Conservation (phyloP, 2,888 invertebrate genomes). For the Dryobota labecula region DNA sequence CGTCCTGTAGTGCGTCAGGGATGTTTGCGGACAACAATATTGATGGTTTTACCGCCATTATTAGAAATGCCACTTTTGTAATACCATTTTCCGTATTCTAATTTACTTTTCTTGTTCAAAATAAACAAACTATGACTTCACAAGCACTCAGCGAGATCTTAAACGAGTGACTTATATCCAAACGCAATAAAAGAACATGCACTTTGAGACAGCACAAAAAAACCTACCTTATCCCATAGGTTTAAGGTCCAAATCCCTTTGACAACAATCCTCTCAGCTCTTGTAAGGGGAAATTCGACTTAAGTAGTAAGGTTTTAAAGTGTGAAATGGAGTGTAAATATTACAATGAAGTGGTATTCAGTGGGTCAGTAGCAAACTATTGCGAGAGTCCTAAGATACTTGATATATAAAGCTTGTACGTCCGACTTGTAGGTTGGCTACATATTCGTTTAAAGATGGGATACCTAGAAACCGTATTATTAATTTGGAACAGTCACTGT, state of each 20-base stretch:
- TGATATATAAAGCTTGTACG: slow-evolving; percentile 49
- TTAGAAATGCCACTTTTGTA: too few species aligned
- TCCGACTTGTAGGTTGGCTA: slow-evolving; percentile 26
- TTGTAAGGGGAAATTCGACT: slow-evolving; percentile 3
- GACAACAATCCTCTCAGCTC: not conserved
- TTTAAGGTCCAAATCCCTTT: slow-evolving; percentile 9
- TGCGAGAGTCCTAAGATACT: slow-evolving; percentile 50
- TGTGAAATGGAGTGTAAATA: slow-evolving; percentile 3
- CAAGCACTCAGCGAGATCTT: slow-evolving; percentile 39
- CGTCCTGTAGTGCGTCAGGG: too few species aligned
- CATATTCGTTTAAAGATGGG: not conserved
- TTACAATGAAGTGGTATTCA: slow-evolving; percentile 36
- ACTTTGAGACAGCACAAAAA: slow-evolving; percentile 5
- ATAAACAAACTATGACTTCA: slow-evolving; percentile 37
- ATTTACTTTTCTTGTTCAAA: slow-evolving; percentile 15
- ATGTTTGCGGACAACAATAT: too few species aligned
- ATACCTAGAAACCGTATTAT: not conserved
- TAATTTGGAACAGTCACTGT: too few species aligned
- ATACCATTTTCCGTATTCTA: not conserved
- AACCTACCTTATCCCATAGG: rapidly evolving
- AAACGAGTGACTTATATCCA: slow-evolving; percentile 41
- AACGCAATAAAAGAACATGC: slow-evolving; percentile 23
- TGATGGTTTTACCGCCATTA: too few species aligned
- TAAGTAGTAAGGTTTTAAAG: rapidly evolving
- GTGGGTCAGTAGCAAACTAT: slow-evolving; percentile 54